Percentiles rank a stretch among this genome's conserved stretches.
phyloP scores from a whole-genome alignment of 2,888 invertebrate species.

The Leptinotarsa tumamoca region DNA sequence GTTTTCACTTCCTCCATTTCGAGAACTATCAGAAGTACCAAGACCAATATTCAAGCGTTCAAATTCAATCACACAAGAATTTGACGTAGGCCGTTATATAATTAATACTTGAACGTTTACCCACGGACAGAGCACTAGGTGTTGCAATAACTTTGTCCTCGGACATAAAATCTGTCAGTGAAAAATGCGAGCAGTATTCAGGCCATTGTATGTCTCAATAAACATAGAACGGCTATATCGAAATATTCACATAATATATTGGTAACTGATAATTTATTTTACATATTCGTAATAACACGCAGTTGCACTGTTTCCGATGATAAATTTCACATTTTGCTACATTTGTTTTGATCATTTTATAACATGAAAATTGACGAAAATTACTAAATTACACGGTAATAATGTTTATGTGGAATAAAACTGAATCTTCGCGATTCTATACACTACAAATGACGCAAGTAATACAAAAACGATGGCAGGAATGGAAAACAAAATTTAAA shows the following conservation, averaged over 20 bases:
- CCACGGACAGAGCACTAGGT: background rate
- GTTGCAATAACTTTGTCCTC: constrained; percentile 12
- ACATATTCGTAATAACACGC: background rate
- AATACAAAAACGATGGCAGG: too few relatives aligned
- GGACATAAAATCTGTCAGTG: constrained; percentile 8
- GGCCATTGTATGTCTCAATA: constrained; percentile 17
- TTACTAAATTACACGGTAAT: too few relatives aligned
- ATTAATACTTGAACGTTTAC: background rate
- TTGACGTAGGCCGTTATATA: background rate
- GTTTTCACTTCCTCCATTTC: too few relatives aligned
- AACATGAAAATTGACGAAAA: too few relatives aligned
- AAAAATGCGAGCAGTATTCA: constrained; percentile 7
- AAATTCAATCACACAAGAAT: background rate
- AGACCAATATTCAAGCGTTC: background rate
- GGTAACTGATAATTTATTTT: background rate
- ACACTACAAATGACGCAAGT: too few relatives aligned
- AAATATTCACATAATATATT: background rate
- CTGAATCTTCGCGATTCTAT: too few relatives aligned
- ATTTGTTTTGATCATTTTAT: too few relatives aligned
- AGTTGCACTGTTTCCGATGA: background rate
- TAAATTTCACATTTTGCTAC: too few relatives aligned
- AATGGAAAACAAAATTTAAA: too few relatives aligned
- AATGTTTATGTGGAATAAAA: too few relatives aligned
- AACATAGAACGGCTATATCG: background rate
- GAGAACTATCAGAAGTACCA: too few relatives aligned